Evolutionary conservation across 1,140 invertebrate genomes (phyloP), one percentile per base, ranked within the genome.

Genomic region (Melanaphis sacchari): DNA sequence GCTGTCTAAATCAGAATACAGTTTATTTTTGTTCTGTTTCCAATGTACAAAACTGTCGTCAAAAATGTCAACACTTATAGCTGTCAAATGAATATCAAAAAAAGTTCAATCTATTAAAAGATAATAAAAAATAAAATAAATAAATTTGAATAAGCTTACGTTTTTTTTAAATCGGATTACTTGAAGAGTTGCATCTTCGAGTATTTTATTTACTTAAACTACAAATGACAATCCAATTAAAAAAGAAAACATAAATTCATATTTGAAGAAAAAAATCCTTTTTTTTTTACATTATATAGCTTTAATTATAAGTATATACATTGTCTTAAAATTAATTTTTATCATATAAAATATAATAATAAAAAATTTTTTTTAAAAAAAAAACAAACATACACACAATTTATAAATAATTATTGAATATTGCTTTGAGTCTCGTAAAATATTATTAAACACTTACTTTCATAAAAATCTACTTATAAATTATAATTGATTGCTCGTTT

Each of bases 1-100:
- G 38, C 38, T 90, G 89, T 90, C 54, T 31, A 66, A 90, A 59
- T 90, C 89, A 66, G 89, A 90, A 85, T 85, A 66, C 15, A 31
- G 8, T 41, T 4, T n/a, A 59, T n/a, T 38, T 26, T 54, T 26
- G 38, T 41, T 5, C 41, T 66, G 24, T 90, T 41, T 31, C 11
- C 9, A 6, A 66, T 38, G 15, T 40, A 38, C 41, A 21, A 22
- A 31, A 90, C 59, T 59, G 41, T 90, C 31, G 18, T 40, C 24
- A 90, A 90, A 90, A 59, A 90, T 52, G 87, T 66, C 38, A 26
- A 31, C 54, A 26, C 15, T n/a, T 66, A 66, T 90, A 26, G 38
- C 52, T 90, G 89, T 66, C 89, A 66, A 66, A 90, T 90, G 66
- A 41, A 90, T 90, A 90, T 26, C 54, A 2, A 46, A 36, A 87